Evolutionary conservation across 2,888 invertebrate genomes (phyloP).

Genomic region (Adelphocoris suturalis): DNA sequence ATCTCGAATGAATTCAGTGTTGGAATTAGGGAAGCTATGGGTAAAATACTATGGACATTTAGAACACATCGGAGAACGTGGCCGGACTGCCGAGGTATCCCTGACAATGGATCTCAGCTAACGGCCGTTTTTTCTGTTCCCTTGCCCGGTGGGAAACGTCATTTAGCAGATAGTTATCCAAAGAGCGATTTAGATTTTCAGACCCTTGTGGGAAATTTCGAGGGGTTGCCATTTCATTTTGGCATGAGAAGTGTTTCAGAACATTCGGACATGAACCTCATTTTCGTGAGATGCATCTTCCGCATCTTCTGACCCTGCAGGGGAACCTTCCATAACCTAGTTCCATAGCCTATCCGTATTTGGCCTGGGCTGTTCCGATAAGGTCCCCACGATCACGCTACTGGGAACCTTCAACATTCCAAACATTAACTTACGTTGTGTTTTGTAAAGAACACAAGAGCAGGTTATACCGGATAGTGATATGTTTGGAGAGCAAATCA

Average conservation of each 20-base stretch:
- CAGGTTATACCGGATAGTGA: too few species aligned
- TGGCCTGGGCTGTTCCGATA: too few species aligned
- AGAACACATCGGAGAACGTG: not conserved
- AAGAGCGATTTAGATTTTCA: slow-evolving; percentile 43
- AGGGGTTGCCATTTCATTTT: not conserved
- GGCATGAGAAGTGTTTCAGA: not conserved
- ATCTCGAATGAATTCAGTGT: too few species aligned
- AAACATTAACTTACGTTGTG: too few species aligned
- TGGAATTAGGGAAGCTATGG: too few species aligned
- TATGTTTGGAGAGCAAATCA: too few species aligned
- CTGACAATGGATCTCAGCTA: not conserved
- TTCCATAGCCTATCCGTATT: too few species aligned
- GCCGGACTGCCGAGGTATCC: not conserved
- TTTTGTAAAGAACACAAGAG: too few species aligned
- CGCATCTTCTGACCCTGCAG: too few species aligned
- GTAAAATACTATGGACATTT: not conserved
- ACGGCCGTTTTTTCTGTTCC: not conserved
- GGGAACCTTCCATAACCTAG: too few species aligned
- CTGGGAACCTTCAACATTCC: too few species aligned
- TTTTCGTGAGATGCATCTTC: not conserved
- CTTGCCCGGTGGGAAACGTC: slow-evolving; percentile 42
- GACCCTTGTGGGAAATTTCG: not conserved
- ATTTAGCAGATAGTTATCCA: slow-evolving; percentile 56
- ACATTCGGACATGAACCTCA: not conserved
- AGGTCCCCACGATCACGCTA: too few species aligned